phyloP scores from a whole-genome alignment of 2,888 invertebrate species.

The Drosophila pseudotakahashii region DNA sequence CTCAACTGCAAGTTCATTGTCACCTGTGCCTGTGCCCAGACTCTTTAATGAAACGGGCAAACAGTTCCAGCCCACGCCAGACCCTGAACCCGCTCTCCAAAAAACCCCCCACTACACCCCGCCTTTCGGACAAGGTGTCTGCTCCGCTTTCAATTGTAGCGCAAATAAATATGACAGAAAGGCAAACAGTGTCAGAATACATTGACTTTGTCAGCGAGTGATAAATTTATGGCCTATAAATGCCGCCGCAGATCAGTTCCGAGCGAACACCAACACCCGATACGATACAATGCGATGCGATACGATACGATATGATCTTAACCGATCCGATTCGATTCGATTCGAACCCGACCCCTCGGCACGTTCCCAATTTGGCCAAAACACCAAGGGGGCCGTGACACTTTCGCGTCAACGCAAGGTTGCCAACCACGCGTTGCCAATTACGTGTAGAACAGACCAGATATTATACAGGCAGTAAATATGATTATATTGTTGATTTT shows the following conservation, averaged over 20 bases:
- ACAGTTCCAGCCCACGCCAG: conserved; percentile 40
- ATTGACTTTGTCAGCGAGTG: conserved; percentile 36
- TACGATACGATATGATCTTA: conserved; percentile 38
- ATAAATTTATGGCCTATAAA: conserved; percentile 63
- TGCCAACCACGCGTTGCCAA: conserved; percentile 66
- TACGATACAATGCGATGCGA: conserved; percentile 32
- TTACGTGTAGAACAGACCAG: conserved; percentile 47
- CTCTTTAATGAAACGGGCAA: conserved; percentile 40
- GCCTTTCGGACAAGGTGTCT: conserved; percentile 31
- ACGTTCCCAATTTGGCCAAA: conserved; percentile 63
- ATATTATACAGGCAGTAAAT: conserved; percentile 22
- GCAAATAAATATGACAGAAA: conserved; percentile 54
- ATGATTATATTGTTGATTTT: conserved; percentile 32
- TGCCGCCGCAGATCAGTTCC: conserved; percentile 27
- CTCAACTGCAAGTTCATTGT: conserved; percentile 67
- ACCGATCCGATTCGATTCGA: conserved; percentile 33
- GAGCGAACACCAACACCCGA: conserved; percentile 29
- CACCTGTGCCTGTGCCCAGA: conserved; percentile 24
- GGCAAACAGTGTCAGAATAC: conserved; percentile 48
- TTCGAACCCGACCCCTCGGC: conserved; percentile 24
- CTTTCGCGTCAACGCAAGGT: conserved; percentile 40
- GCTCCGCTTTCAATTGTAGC: conserved; percentile 61
- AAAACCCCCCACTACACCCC: not conserved
- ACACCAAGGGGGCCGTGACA: conserved; percentile 62
- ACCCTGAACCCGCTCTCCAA: conserved; percentile 57